phyloP scores from a whole-genome alignment of 2,797 vertebrate species.

The Gephyroberyx darwinii region DNA sequence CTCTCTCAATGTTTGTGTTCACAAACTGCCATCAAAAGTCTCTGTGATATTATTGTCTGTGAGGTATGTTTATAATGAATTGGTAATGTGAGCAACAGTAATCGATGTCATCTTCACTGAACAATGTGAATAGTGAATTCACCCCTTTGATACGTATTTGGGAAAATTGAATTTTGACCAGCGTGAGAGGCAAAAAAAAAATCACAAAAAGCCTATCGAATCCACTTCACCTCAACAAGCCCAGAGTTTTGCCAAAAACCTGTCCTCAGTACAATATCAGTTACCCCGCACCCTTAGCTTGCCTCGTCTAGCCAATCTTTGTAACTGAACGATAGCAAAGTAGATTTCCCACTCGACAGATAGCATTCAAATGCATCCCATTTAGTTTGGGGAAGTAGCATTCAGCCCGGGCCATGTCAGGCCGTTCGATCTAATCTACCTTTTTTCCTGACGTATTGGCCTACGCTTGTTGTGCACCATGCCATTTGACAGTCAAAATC shows the following conservation, averaged over 20 bases:
- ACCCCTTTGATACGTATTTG: constrained; percentile 4
- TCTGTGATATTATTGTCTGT: constrained; percentile 14
- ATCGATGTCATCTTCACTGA: constrained; percentile 2
- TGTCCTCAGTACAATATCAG: constrained; percentile 10
- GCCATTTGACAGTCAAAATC: constrained; percentile 76
- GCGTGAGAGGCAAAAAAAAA: background rate
- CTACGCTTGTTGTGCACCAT: constrained; percentile 53
- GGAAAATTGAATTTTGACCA: background rate
- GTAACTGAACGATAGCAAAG: constrained; percentile 11
- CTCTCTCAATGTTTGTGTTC: constrained; percentile 17
- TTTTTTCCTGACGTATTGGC: constrained; percentile 51
- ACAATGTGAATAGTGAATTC: background rate
- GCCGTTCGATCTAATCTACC: constrained; percentile 67
- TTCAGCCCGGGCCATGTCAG: constrained; percentile 60
- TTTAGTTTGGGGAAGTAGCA: constrained; percentile 65
- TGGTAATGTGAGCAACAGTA: constrained; percentile 3
- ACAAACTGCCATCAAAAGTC: constrained; percentile 30
- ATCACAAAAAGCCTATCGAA: constrained; percentile 18
- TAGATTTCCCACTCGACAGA: constrained; percentile 24
- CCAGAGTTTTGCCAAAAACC: constrained; percentile 20
- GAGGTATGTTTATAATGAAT: constrained; percentile 13
- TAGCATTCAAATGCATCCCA: constrained; percentile 61
- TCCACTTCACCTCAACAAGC: constrained; percentile 14
- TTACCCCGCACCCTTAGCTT: constrained; percentile 14
- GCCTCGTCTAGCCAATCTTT: constrained; percentile 17